Evolutionary conservation across 2,888 invertebrate species (phyloP).

Genomic region (Patella depressa): DNA sequence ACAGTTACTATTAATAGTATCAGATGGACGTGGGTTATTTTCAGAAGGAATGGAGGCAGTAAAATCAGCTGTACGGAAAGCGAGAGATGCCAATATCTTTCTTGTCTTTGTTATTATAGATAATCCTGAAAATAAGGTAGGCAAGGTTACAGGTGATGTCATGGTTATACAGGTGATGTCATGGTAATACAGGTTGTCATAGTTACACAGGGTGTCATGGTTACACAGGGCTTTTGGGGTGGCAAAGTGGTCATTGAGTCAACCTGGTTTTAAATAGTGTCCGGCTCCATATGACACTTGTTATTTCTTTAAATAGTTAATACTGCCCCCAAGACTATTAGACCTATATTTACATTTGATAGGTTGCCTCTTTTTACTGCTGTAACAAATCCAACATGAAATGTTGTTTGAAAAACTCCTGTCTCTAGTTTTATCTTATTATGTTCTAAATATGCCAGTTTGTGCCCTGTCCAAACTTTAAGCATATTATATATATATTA

Average conservation of each 20-base stretch:
- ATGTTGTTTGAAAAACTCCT: too few relatives aligned
- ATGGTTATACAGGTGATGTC: neutral
- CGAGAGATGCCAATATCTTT: constrained; percentile 87
- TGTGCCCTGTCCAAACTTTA: constrained; percentile 12
- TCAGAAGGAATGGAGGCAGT: constrained; percentile 85
- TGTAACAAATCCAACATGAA: too few relatives aligned
- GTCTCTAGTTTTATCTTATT: too few relatives aligned
- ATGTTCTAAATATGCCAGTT: neutral
- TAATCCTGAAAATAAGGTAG: constrained; percentile 89
- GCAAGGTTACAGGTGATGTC: constrained; percentile 21
- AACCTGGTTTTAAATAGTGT: too few relatives aligned
- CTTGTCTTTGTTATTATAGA: constrained; percentile 96
- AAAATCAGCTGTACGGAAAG: constrained; percentile 83
- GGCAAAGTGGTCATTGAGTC: too few relatives aligned
- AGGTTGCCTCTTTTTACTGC: too few relatives aligned
- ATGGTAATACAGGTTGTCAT: neutral
- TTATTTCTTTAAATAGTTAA: too few relatives aligned
- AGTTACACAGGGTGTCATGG: neutral
- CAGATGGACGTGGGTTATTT: constrained; percentile 95
- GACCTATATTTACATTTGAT: too few relatives aligned
- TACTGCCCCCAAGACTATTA: too few relatives aligned
- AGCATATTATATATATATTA: constrained; percentile 1
- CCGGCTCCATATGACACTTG: too few relatives aligned
- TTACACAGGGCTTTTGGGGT: neutral
- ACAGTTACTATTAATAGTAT: constrained; percentile 90